Conservation (phyloP, 2,797 vertebrate genomes). For the Anolis apletophallus region DNA sequence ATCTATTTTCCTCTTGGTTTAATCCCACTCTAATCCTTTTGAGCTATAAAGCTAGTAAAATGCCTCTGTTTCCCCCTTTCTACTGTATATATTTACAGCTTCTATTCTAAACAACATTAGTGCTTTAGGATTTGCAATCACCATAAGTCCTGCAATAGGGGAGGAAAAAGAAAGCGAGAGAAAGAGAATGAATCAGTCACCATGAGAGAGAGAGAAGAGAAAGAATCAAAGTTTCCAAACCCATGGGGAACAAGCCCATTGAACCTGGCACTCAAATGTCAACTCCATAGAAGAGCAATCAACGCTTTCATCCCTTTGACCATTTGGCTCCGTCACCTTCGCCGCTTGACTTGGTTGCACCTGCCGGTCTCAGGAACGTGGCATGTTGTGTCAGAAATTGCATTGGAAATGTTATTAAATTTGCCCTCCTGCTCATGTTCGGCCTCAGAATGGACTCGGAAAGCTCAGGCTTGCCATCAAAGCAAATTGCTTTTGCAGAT, state of each 20-base stretch:
- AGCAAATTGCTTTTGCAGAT: constrained; percentile 51
- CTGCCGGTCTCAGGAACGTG: constrained; percentile 24
- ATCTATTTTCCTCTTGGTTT: constrained; percentile 70
- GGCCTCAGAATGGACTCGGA: constrained; percentile 37
- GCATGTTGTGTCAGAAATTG: constrained; percentile 54
- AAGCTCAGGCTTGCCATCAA: constrained; percentile 16
- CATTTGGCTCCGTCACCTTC: constrained; percentile 34
- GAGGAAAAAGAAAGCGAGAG: not conserved
- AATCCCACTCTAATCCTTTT: constrained; percentile 76
- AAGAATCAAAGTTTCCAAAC: constrained; percentile 62
- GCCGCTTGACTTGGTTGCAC: constrained; percentile 44
- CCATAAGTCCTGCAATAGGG: constrained; percentile 46
- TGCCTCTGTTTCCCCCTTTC: constrained; percentile 44
- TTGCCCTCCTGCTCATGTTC: constrained; percentile 52
- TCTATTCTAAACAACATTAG: constrained; percentile 67
- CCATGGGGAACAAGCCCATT: constrained; percentile 56
- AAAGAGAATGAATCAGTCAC: not conserved
- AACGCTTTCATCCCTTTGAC: constrained; percentile 46
- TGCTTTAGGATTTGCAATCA: constrained; percentile 68
- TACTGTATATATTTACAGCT: constrained; percentile 66
- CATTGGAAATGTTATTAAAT: constrained; percentile 68
- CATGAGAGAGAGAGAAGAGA: not conserved
- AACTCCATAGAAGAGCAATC: constrained; percentile 54
- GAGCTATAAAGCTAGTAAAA: constrained; percentile 67
- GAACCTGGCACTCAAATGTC: constrained; percentile 40